Evolutionary conservation across 2,888 invertebrate species (phyloP).

Genomic region (Calliphora vomitoria): DNA sequence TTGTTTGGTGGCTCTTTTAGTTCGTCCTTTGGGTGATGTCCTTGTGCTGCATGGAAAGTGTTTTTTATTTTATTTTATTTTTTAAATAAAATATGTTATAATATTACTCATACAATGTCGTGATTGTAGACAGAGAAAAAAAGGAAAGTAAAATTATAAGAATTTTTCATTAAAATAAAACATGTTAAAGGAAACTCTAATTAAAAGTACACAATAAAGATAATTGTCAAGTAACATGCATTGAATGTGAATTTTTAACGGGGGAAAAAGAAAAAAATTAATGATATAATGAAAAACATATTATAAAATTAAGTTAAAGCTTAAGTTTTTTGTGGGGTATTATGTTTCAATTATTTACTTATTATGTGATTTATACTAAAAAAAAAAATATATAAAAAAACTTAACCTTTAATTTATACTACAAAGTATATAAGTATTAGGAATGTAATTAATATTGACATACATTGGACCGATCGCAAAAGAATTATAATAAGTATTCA

Average conservation of each 20-base stretch:
- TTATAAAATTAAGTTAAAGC: constrained; percentile 2
- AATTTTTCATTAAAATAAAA: constrained; percentile 47
- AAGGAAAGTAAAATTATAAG: constrained; percentile 27
- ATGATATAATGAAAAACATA: background rate
- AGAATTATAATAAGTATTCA: too few relatives aligned
- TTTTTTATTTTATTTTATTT: constrained; percentile 4
- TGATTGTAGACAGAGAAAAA: constrained; percentile 25
- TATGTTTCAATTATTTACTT: too few relatives aligned
- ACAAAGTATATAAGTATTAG: too few relatives aligned
- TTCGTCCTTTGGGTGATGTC: constrained; percentile 30
- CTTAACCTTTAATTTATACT: too few relatives aligned
- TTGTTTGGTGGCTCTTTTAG: constrained; percentile 1
- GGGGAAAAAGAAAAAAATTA: background rate
- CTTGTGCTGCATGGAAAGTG: constrained; percentile 9
- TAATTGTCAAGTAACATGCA: constrained; percentile 62
- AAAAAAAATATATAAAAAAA: too few relatives aligned
- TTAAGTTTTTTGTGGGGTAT: background rate
- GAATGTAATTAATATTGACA: too few relatives aligned
- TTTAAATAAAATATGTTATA: constrained; percentile 28
- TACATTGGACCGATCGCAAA: too few relatives aligned
- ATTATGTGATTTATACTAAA: too few relatives aligned
- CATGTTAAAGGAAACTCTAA: constrained; percentile 47
- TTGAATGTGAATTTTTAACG: constrained; percentile 18
- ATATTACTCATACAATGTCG: constrained; percentile 26
- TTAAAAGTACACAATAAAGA: constrained; percentile 57